These are phyloP conservation scores for Strix aluco DNA, from an alignment of 2,113 vertebrate species.

Conservation along the genomic window DNA sequence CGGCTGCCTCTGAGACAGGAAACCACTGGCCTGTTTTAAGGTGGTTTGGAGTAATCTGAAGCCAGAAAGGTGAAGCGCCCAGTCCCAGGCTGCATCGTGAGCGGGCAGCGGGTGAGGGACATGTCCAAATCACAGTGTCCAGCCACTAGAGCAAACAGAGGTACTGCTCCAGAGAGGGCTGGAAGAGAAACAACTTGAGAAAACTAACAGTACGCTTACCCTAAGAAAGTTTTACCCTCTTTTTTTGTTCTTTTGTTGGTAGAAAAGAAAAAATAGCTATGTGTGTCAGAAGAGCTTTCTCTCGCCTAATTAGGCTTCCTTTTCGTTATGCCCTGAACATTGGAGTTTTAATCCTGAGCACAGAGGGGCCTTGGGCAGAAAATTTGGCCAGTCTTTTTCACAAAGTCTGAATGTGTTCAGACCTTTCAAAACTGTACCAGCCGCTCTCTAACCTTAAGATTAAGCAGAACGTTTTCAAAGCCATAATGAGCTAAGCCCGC, in stretches of 20 bases:
- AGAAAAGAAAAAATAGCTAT: not conserved
- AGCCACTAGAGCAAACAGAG: not conserved
- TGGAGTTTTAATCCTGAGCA: constrained; percentile 55
- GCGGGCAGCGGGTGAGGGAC: not conserved
- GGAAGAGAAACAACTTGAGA: constrained; percentile 1
- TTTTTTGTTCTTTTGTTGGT: constrained; percentile 13
- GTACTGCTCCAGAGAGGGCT: not conserved
- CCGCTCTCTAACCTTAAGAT: constrained; percentile 39
- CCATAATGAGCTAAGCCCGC: not conserved
- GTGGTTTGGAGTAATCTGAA: not conserved
- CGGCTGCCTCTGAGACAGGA: not conserved
- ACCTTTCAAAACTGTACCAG: constrained; percentile 37
- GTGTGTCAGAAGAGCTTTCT: constrained; percentile 38
- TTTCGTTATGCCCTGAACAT: constrained; percentile 29
- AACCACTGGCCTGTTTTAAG: not conserved
- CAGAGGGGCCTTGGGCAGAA: constrained; percentile 44
- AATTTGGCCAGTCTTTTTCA: constrained; percentile 32
- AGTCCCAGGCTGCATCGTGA: not conserved
- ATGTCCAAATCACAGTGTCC: not conserved
- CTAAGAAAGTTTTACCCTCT: constrained; percentile 28
- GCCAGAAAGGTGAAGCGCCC: not conserved
- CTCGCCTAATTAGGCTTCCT: not conserved
- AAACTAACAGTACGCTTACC: constrained; percentile 1
- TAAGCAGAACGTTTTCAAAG: constrained; percentile 39
- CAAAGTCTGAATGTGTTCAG: constrained; percentile 42